Evolutionary conservation across 1,140 invertebrate genomes (phyloP).

Genomic region (Artemia franciscana): DNA sequence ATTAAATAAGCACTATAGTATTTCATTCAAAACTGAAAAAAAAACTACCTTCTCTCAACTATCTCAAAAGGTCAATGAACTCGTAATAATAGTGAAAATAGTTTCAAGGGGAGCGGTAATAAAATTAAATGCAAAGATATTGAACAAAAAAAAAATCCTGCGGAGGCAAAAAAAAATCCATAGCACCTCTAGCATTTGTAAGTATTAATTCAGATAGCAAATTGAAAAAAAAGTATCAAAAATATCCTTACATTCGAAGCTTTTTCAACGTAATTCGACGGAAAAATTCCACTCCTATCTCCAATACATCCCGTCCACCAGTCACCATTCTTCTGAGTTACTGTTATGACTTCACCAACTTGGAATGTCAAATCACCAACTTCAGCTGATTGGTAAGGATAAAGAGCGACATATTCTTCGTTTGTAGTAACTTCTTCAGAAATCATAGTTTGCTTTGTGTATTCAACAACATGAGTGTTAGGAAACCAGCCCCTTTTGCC

Average conservation of each 20-base stretch:
- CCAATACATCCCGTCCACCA: slow-evolving; percentile 92
- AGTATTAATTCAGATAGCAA: no score
- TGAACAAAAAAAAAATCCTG: no score
- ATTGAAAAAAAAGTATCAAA: no score
- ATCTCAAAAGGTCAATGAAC: no score
- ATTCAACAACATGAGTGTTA: slow-evolving; percentile 38
- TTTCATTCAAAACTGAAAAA: no score
- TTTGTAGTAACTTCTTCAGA: slow-evolving; percentile 8
- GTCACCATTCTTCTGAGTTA: slow-evolving; percentile 71
- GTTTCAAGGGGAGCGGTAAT: no score
- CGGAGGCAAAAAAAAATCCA: no score
- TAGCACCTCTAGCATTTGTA: no score
- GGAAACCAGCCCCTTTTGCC: slow-evolving; percentile 39
- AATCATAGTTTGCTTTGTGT: background rate
- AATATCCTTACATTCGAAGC: slow-evolving; percentile 14
- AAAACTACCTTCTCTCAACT: no score
- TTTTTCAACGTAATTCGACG: slow-evolving; percentile 67
- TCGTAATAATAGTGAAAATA: no score
- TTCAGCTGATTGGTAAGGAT: slow-evolving; percentile 64
- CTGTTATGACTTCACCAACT: slow-evolving; percentile 66
- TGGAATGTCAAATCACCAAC: slow-evolving; percentile 74
- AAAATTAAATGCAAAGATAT: no score
- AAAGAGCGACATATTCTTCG: slow-evolving; percentile 60
- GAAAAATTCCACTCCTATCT: slow-evolving; percentile 72
- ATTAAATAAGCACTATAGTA: no score